phyloP scores from a whole-genome alignment of 2,797 vertebrate species.

The Trematomus bernacchii region DNA sequence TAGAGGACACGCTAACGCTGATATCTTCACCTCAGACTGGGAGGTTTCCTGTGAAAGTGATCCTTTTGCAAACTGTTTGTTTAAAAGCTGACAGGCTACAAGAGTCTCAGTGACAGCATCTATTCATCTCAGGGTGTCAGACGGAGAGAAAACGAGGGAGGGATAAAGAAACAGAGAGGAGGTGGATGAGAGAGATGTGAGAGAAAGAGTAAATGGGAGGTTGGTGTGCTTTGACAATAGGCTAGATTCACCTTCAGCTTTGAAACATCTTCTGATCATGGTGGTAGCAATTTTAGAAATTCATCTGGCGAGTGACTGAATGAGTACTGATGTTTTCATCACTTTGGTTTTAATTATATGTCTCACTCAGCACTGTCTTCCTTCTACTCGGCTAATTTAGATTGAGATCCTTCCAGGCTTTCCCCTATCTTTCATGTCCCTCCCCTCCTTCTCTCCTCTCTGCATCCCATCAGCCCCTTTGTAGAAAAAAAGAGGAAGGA shows the following conservation, averaged over 20 bases:
- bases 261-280: constrained; percentile 67
- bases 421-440: constrained; percentile 85
- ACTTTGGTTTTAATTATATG: constrained; percentile 84
- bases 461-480: constrained; percentile 86
- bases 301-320: constrained; percentile 70
- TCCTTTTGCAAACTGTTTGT: constrained; percentile 81
- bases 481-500: constrained; percentile 74
- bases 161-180: constrained; percentile 53
- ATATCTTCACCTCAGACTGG: constrained; percentile 67
- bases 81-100: constrained; percentile 85
- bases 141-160: constrained; percentile 31
- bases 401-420: constrained; percentile 87
- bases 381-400: constrained; percentile 87
- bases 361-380: constrained; percentile 83
- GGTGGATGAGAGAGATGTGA: constrained; percentile 42
- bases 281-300: constrained; percentile 65
- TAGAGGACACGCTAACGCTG: constrained; percentile 42
- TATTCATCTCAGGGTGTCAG: constrained; percentile 83
- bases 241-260: constrained; percentile 69
- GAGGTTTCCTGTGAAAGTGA: constrained; percentile 76
- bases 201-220: constrained; percentile 50
- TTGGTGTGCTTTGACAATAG: constrained; percentile 47
- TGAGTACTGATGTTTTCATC: constrained; percentile 83
- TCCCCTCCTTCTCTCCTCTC: constrained; percentile 82
- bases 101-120: constrained; percentile 82